phyloP scores from a whole-genome alignment of 2,113 vertebrate species.

The Catharus minimus region DNA sequence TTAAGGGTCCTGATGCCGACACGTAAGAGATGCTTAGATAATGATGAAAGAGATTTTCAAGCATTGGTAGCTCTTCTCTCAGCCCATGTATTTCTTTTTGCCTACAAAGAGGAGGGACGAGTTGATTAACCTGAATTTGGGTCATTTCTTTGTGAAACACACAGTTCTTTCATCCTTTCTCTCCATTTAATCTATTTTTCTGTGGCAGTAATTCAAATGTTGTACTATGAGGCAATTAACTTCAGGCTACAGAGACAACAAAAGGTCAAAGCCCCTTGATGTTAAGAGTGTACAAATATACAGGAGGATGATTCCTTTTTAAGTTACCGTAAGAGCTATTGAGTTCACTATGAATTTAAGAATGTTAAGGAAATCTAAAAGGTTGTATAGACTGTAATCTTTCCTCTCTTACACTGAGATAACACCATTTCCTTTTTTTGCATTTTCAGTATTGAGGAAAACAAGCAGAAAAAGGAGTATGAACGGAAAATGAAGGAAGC shows the following conservation, averaged over 20 bases:
- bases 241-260: neutral
- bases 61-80: neutral
- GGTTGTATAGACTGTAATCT: neutral
- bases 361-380: neutral
- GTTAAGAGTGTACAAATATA: neutral
- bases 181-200: neutral
- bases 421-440: neutral
- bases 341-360: neutral
- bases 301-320: neutral
- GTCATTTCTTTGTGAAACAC: neutral
- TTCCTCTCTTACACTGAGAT: neutral
- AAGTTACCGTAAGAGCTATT: neutral
- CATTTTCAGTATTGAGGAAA: slow-evolving; percentile 84
- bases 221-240: neutral
- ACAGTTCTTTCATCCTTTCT: neutral
- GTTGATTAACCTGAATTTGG: neutral
- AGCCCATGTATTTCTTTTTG: neutral
- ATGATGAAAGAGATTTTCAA: neutral
- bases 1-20: slow-evolving; percentile 82
- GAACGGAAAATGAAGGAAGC: slow-evolving; percentile 79
- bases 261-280: neutral
- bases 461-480: slow-evolving; percentile 81
- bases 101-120: neutral
- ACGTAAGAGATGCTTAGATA: slow-evolving; percentile 74
- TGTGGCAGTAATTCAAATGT: neutral